These are phyloP conservation scores for Sebastes iracundus DNA, from an alignment of 2,797 vertebrate species.

Conservation along the genomic window DNA sequence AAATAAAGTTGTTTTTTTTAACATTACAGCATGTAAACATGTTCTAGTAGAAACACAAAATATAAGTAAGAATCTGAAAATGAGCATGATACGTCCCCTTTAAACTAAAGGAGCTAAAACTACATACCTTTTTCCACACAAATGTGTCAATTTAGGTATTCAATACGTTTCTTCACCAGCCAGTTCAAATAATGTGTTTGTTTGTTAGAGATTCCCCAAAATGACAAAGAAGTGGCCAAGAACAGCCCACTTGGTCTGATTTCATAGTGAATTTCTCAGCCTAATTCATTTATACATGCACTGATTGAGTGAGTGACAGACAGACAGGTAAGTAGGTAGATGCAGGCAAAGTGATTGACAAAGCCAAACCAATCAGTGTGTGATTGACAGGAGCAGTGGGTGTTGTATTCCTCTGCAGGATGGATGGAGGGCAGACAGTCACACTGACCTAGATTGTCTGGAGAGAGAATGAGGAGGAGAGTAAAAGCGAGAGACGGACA, in stretches of 20 bases:
- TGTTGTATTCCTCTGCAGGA: not conserved
- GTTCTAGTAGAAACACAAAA: no score
- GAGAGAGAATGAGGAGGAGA: not conserved
- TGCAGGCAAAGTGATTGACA: conserved; percentile 18
- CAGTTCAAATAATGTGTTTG: not conserved
- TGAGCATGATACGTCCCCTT: no score
- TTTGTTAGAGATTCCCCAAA: not conserved
- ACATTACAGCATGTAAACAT: no score
- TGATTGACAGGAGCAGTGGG: conserved; percentile 26
- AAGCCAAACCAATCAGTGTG: conserved; percentile 24
- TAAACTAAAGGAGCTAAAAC: no score
- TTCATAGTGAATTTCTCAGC: not conserved
- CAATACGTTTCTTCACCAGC: not conserved
- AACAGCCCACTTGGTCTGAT: not conserved
- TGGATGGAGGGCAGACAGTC: not conserved
- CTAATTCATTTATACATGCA: not conserved
- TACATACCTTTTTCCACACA: not conserved
- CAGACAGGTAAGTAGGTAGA: not conserved
- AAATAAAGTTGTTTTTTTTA: no score
- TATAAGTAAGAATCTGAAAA: no score
- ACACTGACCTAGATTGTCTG: conserved; percentile 17
- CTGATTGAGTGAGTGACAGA: conserved; percentile 17
- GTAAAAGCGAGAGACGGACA: not conserved
- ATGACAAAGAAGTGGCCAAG: not conserved
- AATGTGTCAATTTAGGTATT: not conserved